These are phyloP conservation scores for Oeneis ivallda DNA, from an alignment of 2,888 invertebrate genomes.

Conservation along the genomic window DNA sequence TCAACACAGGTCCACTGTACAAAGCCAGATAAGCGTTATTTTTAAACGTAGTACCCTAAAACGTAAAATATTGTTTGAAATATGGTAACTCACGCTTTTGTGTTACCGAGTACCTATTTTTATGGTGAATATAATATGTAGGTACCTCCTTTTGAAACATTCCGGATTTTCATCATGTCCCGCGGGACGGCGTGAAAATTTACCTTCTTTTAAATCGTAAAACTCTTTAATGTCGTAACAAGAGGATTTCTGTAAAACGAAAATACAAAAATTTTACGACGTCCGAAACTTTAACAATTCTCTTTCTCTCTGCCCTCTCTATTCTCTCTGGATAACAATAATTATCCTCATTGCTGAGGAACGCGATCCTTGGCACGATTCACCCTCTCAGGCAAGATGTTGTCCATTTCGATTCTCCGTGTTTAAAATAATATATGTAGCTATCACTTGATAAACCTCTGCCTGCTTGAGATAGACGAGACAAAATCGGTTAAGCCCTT, in stretches of 20 bases:
- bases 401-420: too few species aligned
- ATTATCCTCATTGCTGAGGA: too few species aligned
- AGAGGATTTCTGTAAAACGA: not conserved
- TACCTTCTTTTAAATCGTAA: not conserved
- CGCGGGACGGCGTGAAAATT: not conserved
- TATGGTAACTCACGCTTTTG: slow-evolving; percentile 34
- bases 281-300: not conserved
- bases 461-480: too few species aligned
- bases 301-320: not conserved
- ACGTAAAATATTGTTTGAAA: slow-evolving; percentile 31
- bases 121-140: not conserved
- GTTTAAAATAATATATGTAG: too few species aligned
- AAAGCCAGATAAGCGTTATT: slow-evolving; percentile 19
- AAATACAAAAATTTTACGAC: too few species aligned
- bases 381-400: too few species aligned
- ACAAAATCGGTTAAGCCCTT: too few species aligned
- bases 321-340: too few species aligned
- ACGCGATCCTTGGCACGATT: too few species aligned
- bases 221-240: not conserved
- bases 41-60: slow-evolving; percentile 24
- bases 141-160: slow-evolving; percentile 29
- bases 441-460: too few species aligned
- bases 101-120: slow-evolving; percentile 26
- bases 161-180: slow-evolving; percentile 20
- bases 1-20: not conserved